phyloP scores from a whole-genome alignment of 2,113 vertebrate genomes.

The Helogale parvula region DNA sequence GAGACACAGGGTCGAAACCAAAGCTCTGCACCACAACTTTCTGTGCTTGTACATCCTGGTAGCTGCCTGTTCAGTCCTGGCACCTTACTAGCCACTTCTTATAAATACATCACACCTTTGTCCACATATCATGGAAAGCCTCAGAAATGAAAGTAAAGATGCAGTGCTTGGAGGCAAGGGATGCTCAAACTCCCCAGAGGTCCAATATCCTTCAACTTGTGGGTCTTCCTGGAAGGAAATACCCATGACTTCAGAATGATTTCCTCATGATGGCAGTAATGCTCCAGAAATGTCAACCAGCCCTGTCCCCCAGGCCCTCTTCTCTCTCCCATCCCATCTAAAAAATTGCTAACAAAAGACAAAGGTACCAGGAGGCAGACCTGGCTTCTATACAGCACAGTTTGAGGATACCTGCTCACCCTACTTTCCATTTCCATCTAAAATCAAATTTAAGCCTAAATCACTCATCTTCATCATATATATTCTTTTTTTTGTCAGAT shows the following conservation, averaged over 20 bases:
- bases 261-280: slow-evolving; percentile 47
- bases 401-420: background rate
- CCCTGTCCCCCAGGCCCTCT: background rate
- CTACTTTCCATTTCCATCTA: background rate
- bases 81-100: background rate
- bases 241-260: background rate
- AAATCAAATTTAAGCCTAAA: background rate
- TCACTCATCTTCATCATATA: background rate
- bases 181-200: background rate
- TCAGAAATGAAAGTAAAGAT: background rate
- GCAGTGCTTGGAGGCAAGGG: background rate
- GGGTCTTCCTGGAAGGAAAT: background rate
- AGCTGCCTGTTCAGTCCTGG: background rate
- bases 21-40: background rate
- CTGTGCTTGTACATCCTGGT: background rate
- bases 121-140: background rate
- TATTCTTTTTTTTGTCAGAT: background rate
- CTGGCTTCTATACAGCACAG: background rate
- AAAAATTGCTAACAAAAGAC: background rate
- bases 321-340: background rate
- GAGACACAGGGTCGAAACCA: background rate
- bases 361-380: background rate
- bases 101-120: background rate
- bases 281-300: background rate
- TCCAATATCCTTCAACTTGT: background rate